Evolutionary conservation across 2,113 vertebrate genomes (phyloP).

Genomic region (Paralichthys olivaceus): DNA sequence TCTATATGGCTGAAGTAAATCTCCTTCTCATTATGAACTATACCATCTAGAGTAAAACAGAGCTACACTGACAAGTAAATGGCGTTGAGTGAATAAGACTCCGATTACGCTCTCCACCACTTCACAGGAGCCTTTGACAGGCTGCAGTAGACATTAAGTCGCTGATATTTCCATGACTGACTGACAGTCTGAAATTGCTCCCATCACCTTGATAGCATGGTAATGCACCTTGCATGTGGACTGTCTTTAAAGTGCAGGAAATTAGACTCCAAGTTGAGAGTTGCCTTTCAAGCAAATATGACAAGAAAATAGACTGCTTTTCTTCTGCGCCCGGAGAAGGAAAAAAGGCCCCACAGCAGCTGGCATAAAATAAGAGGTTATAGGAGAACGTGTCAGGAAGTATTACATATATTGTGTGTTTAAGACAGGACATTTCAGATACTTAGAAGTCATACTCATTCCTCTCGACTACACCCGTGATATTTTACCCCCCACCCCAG

Average conservation of each 20-base stretch:
- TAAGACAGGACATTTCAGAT: slow-evolving; percentile 78
- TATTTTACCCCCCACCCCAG: slow-evolving; percentile 1
- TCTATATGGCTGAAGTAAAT: slow-evolving; percentile 29
- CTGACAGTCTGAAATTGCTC: slow-evolving; percentile 77
- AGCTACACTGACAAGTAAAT: slow-evolving; percentile 68
- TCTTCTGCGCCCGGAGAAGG: slow-evolving; percentile 61
- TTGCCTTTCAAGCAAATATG: slow-evolving; percentile 77
- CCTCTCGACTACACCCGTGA: slow-evolving; percentile 56
- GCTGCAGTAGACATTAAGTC: slow-evolving; percentile 66
- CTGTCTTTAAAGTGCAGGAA: slow-evolving; percentile 78
- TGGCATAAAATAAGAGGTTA: slow-evolving; percentile 72
- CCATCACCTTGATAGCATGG: slow-evolving; percentile 79
- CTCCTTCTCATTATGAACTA: slow-evolving; percentile 51
- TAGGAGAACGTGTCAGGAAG: slow-evolving; percentile 76
- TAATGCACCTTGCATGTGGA: slow-evolving; percentile 77
- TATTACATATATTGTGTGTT: slow-evolving; percentile 79
- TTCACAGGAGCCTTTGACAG: slow-evolving; percentile 70
- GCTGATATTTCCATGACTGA: slow-evolving; percentile 75
- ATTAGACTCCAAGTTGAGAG: slow-evolving; percentile 78
- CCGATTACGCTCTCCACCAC: slow-evolving; percentile 61
- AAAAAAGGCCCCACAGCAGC: slow-evolving; percentile 61
- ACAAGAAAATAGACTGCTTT: slow-evolving; percentile 79
- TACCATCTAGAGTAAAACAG: slow-evolving; percentile 55
- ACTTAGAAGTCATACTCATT: slow-evolving; percentile 71
- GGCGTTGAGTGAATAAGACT: slow-evolving; percentile 72